Conservation (phyloP, 1,140 invertebrate species). For the Plutomurus gul region DNA sequence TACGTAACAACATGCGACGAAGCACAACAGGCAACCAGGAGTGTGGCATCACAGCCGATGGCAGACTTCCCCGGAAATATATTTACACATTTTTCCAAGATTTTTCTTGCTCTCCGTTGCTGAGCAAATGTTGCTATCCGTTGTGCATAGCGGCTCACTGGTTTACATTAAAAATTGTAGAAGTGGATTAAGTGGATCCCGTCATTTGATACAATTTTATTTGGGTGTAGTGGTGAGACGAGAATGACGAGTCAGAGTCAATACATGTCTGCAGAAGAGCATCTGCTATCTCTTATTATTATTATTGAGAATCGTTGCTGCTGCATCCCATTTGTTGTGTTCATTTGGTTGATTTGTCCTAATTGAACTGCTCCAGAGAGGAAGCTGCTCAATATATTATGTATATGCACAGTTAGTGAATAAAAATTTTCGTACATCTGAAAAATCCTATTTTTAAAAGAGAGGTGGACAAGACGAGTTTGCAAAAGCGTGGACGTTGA, state of each 20-base stretch:
- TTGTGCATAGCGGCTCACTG: neutral
- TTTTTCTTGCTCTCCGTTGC: neutral
- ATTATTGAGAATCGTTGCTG: neutral
- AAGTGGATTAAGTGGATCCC: neutral
- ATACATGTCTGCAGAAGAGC: neutral
- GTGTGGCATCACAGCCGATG: neutral
- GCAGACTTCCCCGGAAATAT: neutral
- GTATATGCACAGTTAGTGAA: neutral
- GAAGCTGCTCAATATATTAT: neutral
- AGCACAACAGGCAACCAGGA: neutral
- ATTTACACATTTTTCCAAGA: constrained; percentile 7
- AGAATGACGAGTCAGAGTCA: too few species aligned
- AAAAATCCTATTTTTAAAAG: constrained; percentile 28
- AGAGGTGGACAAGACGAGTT: neutral
- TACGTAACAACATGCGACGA: too few species aligned
- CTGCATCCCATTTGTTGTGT: constrained; percentile 1
- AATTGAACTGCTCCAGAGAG: constrained; percentile 1
- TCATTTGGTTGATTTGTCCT: constrained; percentile 6
- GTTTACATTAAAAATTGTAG: neutral
- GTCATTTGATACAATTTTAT: neutral
- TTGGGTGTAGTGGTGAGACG: too few species aligned
- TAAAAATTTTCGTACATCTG: constrained; percentile 21
- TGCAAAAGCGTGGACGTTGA: constrained; percentile 22
- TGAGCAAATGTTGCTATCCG: constrained; percentile 3
- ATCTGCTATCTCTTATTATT: neutral